Evolutionary conservation across 2,888 invertebrate species (phyloP), one percentile per base, ranked within the genome.

Genomic region (Zygogramma bicolorata): DNA sequence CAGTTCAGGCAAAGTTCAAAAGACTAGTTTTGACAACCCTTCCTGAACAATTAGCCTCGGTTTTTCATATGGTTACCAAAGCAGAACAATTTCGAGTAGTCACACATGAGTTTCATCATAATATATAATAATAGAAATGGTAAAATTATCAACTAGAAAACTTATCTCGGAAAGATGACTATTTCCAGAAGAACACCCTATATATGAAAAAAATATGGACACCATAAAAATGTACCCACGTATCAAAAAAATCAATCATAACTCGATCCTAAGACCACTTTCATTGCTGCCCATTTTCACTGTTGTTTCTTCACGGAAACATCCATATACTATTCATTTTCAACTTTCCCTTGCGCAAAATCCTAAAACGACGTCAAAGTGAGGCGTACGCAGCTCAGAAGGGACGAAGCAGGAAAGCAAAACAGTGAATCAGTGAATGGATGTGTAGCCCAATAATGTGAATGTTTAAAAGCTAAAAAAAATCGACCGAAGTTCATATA

Each of bases 381-480:
- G 25, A 46, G n/a, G 53, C 62, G 25, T 42, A 18, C 8, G 62
- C 62, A 46, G 42, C 42, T 42, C 40, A 8, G 1, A 42, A 42
- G 7, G n/a, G 27, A 34, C 18, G 40, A 40, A 61, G 20, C 10
- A 46, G 18, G 8, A 20, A 40, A 62, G 46, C 62, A 62, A 62
- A 62, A 62, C 62, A 25, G 40, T 42, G 46, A 62, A 42, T 7
- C 1, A n/a, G 22, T 61, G 61, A 22, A 59, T 42, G 27, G 40
- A 38, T 15, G 40, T 15, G 62, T 22, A 18, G 27, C 42, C 29
- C 27, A 29, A 42, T 6, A 25, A 61, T n/a, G 29, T 10, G 38
- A 42, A 62, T 18, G 5, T 25, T 2, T 25, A 15, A 40, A 42
- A 13, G 8, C 15, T 20, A 1, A 0, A 15, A 62, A 42, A 62